Evolutionary conservation across 2,888 invertebrate genomes (phyloP), one percentile per base, ranked within the genome.

Genomic region (Hyalella azteca): DNA sequence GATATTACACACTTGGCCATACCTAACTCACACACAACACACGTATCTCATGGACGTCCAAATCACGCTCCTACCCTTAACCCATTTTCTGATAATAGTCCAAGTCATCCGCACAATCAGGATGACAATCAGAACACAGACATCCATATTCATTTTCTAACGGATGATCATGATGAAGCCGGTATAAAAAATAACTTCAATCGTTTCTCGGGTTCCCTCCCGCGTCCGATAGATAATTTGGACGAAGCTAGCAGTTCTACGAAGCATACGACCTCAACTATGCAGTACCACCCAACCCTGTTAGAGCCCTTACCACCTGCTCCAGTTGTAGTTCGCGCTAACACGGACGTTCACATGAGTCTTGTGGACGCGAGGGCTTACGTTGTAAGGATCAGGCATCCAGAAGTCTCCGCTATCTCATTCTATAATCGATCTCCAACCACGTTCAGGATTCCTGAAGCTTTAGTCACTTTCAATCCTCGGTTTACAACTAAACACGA

Each of bases 401-500:
- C 5, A 41, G 75, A 39, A 75, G n/a, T 29, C 9, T 29, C 13
- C 40, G 26, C 29, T 22, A 29, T 15, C 7, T 15, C 45, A 7
- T 45, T 26, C 45, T 39, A 45, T 39, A 26, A 41, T 9, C 7
- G 22, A 45, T 41, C 75, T 9, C 75, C 45, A 7, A 75, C 75
- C 19, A 75, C 41, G 41, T 45, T 75, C 45, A 22, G 75, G 15
- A n/a, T 75, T 22, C 75, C 75, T 3, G 26, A 45, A 41, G 75
- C 75, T 0, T 41, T 75, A 11, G 45, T 75, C 2, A 75, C 26
- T 13, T 75, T 75, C 36, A 75, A 75, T 75, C 75, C 75, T 41
- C n/a, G 45, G n/a, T 75, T 41, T 29, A 41, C 29, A 22, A 45
- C 39, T 41, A 75, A 29, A 39, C 75, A 22, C n/a, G 45, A 29